A percentile compares a stretch with the other conserved stretches of the same genome.
These are phyloP conservation scores for Cetoscarus ocellatus DNA, from an alignment of 2,797 vertebrate species.

Conservation along the genomic window DNA sequence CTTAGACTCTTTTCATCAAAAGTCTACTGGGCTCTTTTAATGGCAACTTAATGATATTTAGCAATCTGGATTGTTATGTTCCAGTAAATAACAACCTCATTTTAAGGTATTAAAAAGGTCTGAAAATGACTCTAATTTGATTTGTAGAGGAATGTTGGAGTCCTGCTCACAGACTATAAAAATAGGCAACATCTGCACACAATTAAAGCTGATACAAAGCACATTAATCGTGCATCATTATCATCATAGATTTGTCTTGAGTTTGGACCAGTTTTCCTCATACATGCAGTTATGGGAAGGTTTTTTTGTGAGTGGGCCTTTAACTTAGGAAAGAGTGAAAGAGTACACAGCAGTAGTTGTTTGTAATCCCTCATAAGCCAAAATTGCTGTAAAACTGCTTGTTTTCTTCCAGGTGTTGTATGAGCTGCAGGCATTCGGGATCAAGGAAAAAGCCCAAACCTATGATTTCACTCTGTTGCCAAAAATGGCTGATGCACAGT, in stretches of 20 bases:
- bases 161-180: too few relatives aligned
- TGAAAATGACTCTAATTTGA: too few relatives aligned
- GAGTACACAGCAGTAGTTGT: not conserved
- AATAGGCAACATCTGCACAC: not conserved
- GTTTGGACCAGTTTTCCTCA: too few relatives aligned
- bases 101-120: too few relatives aligned
- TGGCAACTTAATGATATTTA: too few relatives aligned
- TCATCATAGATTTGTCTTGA: not conserved
- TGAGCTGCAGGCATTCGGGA: conserved; percentile 38
- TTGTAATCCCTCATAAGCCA: conserved; percentile 8
- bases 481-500: conserved; percentile 49
- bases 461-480: conserved; percentile 62
- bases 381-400: conserved; percentile 3
- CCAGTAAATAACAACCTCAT: too few relatives aligned
- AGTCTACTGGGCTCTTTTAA: too few relatives aligned
- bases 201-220: not conserved
- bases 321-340: conserved; percentile 5
- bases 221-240: not conserved
- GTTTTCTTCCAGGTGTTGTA: conserved; percentile 59
- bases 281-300: too few relatives aligned
- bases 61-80: too few relatives aligned
- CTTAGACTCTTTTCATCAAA: too few relatives aligned
- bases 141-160: too few relatives aligned
- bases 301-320: conserved; percentile 1
- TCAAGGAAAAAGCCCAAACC: conserved; percentile 55